Percentiles rank a stretch among this genome's conserved stretches.
phyloP scores from a whole-genome alignment of 92 coral and sea anemone species.

The Zoanthus sociatus region DNA sequence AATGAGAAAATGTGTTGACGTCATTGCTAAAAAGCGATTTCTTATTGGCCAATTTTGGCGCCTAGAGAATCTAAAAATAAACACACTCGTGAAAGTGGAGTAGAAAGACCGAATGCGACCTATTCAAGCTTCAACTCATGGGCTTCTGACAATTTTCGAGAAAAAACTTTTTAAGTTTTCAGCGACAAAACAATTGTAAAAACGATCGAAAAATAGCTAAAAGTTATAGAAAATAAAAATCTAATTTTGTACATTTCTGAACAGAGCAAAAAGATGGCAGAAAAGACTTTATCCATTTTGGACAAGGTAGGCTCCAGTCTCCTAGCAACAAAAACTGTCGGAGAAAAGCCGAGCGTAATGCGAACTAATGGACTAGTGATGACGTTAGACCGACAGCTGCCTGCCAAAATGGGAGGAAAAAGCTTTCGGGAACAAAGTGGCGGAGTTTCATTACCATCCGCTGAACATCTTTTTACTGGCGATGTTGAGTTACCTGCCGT shows the following conservation, averaged over 20 bases:
- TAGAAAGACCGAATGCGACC: no score
- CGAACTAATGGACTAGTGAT: constrained; percentile 71
- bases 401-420: constrained; percentile 85
- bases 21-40: no score
- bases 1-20: no score
- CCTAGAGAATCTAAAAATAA: no score
- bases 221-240: neutral
- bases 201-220: no score
- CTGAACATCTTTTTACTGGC: constrained; percentile 66
- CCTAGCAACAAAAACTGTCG: constrained; percentile 76
- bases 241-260: neutral
- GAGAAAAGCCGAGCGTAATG: constrained; percentile 77
- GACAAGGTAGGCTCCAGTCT: constrained; percentile 68
- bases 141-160: no score
- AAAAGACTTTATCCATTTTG: constrained; percentile 71
- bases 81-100: no score
- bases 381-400: constrained; percentile 78
- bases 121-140: no score
- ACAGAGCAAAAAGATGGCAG: constrained; percentile 74
- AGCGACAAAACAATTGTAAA: no score
- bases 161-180: no score
- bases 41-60: no score
- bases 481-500: constrained; percentile 54
- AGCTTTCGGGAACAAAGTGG: constrained; percentile 72
- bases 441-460: constrained; percentile 80